Conservation (phyloP, 2,113 vertebrate species). For the Alligator sinensis region DNA sequence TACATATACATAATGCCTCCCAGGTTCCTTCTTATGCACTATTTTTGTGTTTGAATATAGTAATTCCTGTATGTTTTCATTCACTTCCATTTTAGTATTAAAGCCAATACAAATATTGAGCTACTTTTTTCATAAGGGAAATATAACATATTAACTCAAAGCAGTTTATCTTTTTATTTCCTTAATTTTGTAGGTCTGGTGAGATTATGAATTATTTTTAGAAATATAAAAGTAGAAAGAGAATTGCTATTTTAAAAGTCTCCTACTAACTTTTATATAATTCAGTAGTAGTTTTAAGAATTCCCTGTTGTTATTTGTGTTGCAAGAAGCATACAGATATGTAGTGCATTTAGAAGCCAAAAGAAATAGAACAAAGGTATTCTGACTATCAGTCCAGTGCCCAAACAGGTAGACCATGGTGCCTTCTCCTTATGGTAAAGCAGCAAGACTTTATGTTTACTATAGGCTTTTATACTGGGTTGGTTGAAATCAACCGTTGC, state of each 20-base stretch:
- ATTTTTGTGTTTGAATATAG: background rate
- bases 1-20: constrained; percentile 1
- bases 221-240: constrained; percentile 16
- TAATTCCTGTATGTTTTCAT: constrained; percentile 40
- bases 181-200: background rate
- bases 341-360: constrained; percentile 25
- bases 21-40: background rate
- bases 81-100: background rate
- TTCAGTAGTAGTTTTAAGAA: constrained; percentile 24
- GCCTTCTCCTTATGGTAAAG: constrained; percentile 22
- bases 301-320: background rate
- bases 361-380: background rate
- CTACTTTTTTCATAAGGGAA: constrained; percentile 4
- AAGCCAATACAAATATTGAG: constrained; percentile 46
- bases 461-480: background rate
- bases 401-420: background rate
- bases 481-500: background rate
- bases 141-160: constrained; percentile 7
- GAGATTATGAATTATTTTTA: background rate
- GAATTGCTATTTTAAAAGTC: background rate
- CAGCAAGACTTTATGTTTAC: constrained; percentile 22
- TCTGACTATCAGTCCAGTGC: background rate
- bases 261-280: constrained; percentile 4
- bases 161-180: constrained; percentile 23
- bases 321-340: constrained; percentile 8